Base-by-base conservation (phyloP, 2,113 vertebrate genomes). In the Agelaius tricolor region DNA sequence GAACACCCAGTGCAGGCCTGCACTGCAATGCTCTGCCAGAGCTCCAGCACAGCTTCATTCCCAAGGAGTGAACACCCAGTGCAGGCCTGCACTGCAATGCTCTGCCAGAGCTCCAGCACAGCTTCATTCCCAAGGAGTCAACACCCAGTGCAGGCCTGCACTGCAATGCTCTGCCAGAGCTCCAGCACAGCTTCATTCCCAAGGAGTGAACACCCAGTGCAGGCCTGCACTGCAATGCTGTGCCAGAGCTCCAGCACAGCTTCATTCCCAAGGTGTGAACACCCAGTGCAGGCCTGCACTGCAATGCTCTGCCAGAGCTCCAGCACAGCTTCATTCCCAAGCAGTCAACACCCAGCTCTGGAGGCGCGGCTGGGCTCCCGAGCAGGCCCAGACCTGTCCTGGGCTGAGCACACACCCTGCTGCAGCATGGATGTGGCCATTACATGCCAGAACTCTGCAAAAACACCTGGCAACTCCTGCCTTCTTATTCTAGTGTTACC, bases 351-450 rank as follows among this genome's bases (percentile, higher is more conserved):
- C 13, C 0, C 9, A 52, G 24, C 74, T 84, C 6, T 1, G 1
- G 57, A 63, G 81, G 77, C 0, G 0, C 1, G 6, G 33, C 68
- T 2, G 2, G 30, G 47, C 84, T 75, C 35, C 55, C 61, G 6
- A 2, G 44, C 90, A 76, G 33, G 82, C 62, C 54, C 85, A 33
- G 72, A 31, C 63, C 63, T 79, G 78, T n/a, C 63, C 58, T 61
- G 71, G 67, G 57, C 78, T 75, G 58, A 17, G 49, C 0, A 10
- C 6, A 30, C 51, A 43, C 8, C 10, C 9, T 7, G 37, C 58
- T 66, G 23, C 5, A 5, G 67, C 46, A 54, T 74, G 37, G 35
- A 66, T 6, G 18, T 24, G 24, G 41, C 78, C 44, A 28, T 33
- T 51, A 19, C 51, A 7, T 58, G 37, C 35, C 55, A 39, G 65